These are phyloP conservation scores for Hypena proboscidalis DNA, from an alignment of 2,888 invertebrate genomes.

Conservation along the genomic window DNA sequence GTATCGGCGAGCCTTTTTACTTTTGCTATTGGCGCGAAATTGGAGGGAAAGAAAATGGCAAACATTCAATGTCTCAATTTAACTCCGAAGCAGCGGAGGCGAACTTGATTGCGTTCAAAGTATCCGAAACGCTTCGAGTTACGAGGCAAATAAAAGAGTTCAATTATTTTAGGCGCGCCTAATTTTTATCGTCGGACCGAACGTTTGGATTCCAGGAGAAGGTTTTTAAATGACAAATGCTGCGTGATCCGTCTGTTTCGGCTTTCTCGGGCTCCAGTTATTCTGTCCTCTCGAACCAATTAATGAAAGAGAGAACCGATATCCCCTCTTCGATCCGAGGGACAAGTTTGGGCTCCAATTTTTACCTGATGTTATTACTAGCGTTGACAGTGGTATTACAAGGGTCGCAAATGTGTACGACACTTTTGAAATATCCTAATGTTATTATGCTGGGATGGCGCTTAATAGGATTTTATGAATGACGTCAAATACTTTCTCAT, in stretches of 20 bases:
- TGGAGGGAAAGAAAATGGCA: conserved; percentile 76
- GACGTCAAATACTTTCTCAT: conserved; percentile 38
- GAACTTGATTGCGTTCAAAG: conserved; percentile 69
- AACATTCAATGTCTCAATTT: conserved; percentile 82
- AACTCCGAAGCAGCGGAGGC: conserved; percentile 56
- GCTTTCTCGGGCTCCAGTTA: conserved; percentile 47
- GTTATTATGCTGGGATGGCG: conserved; percentile 54
- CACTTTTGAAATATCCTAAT: conserved; percentile 63
- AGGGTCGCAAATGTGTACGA: conserved; percentile 64
- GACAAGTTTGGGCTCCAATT: conserved; percentile 71
- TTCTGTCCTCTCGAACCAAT: conserved; percentile 65
- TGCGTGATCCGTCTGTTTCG: conserved; percentile 65
- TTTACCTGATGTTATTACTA: conserved; percentile 80
- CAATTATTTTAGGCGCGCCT: conserved; percentile 68
- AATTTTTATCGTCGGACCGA: conserved; percentile 62
- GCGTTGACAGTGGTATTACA: conserved; percentile 76
- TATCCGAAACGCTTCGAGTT: conserved; percentile 54
- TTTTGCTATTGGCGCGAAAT: conserved; percentile 76
- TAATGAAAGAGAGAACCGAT: conserved; percentile 73
- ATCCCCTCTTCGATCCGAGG: conserved; percentile 60
- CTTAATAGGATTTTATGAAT: conserved; percentile 53
- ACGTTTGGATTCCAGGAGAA: conserved; percentile 59
- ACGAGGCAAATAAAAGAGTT: conserved; percentile 62
- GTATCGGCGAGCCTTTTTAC: conserved; percentile 72
- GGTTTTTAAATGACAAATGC: conserved; percentile 69